Evolutionary conservation across 2,888 invertebrate species (phyloP).

Genomic region (Drosophila glabriapex): DNA sequence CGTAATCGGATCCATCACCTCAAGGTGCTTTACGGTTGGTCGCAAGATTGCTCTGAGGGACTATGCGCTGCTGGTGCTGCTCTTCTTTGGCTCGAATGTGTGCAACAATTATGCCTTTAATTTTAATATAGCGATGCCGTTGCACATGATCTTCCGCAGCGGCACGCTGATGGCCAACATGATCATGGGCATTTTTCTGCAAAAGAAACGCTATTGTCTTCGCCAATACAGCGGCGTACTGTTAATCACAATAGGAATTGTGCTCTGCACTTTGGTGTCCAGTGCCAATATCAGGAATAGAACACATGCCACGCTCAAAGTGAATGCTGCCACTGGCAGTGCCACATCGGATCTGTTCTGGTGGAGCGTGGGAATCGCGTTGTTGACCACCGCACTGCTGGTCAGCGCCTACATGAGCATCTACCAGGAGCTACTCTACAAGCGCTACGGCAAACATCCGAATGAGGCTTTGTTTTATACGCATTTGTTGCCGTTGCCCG

Average conservation of each 20-base stretch:
- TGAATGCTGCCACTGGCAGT: constrained; percentile 24
- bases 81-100: constrained; percentile 97
- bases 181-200: constrained; percentile 96
- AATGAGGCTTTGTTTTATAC: constrained; percentile 94
- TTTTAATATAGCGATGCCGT: constrained; percentile 98
- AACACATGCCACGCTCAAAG: constrained; percentile 87
- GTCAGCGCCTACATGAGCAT: constrained; percentile 98
- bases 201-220: constrained; percentile 92
- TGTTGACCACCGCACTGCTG: constrained; percentile 94
- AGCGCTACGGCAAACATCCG: constrained; percentile 95
- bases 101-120: constrained; percentile 97
- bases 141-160: constrained; percentile 99
- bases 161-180: constrained; percentile 98
- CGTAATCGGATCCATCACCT: constrained; percentile 93
- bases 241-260: constrained; percentile 96
- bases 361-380: constrained; percentile 91
- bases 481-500: constrained; percentile 95
- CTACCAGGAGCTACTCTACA: constrained; percentile 95
- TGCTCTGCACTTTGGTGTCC: constrained; percentile 95
- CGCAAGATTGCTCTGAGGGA: constrained; percentile 91
- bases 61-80: constrained; percentile 92
- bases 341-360: constrained; percentile 86
- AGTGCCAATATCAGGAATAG: constrained; percentile 88
- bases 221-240: constrained; percentile 96
- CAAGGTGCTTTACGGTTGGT: constrained; percentile 92